Evolutionary conservation across 2,888 invertebrate species (phyloP), one percentile per base, ranked within the genome.

Genomic region (Cephonodes hylas): DNA sequence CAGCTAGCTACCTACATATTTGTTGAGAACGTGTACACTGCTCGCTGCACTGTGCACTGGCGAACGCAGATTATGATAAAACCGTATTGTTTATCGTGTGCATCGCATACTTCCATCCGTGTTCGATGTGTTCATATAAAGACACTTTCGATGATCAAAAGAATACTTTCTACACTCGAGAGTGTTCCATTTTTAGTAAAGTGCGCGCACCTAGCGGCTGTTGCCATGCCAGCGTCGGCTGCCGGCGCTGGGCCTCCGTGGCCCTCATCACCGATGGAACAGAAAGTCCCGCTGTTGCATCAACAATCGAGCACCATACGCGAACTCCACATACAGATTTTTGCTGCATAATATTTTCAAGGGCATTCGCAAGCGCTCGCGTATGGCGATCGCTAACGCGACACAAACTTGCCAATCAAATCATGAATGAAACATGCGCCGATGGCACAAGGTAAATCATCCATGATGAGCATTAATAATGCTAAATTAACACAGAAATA

Each of bases 271-370:
- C 80, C 77, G 83, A 83, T 78, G 79, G 74, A 80, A 82, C 75
- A 70, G 74, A 79, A 78, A 76, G 75, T 78, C 79, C 76, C 78
- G 75, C 75, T 78, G 75, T 74, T 76, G 69, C 74, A 60, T 70
- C 76, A 74, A 81, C 73, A 69, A 63, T 70, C 69, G 53, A 74
- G 72, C 80, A 78, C 74, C 79, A 82, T 79, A 75, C 70, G 75
- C 76, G 74, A 74, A 79, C 73, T 77, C 77, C 81, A 80, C 81
- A 83, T 83, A 80, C 81, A 53, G 81, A 86, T 85, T 88, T 91
- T 88, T 86, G 88, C 91, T 91, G 92, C 91, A 93, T 89, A 89
- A 88, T 92, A 53, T 91, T 61, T 93, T 93, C 93, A 93, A 93
- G 93, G 93, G 90, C 93, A 93, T 81, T 78, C 74, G 71, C 77